Percentiles rank a stretch among this genome's conserved stretches.
These are phyloP conservation scores for Nasonia giraulti DNA, from an alignment of 1,140 invertebrate genomes.

Conservation along the genomic window DNA sequence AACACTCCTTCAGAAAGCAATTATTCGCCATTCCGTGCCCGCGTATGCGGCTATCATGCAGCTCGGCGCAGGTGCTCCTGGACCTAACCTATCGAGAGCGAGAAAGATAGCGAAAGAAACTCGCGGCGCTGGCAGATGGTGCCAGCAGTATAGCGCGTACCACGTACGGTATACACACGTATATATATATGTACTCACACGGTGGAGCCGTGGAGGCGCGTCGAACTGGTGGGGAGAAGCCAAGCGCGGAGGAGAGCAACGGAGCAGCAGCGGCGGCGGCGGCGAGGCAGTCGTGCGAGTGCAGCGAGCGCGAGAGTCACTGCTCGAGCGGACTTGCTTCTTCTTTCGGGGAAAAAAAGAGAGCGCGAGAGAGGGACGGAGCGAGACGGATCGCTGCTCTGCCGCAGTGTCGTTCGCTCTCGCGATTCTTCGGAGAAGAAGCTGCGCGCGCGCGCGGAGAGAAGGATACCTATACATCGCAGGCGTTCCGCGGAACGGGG, in stretches of 20 bases:
- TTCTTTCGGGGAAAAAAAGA: neutral
- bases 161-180: neutral
- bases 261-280: neutral
- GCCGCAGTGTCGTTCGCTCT: neutral
- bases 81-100: neutral
- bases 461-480: neutral
- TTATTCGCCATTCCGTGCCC: no score
- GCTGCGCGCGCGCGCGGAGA: neutral
- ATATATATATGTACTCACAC: neutral
- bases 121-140: neutral
- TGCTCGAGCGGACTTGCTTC: neutral
- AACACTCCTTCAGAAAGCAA: no score
- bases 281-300: neutral
- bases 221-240: neutral
- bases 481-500: neutral
- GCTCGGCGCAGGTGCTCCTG: neutral
- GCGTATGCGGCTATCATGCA: no score
- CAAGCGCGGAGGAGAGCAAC: neutral
- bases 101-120: neutral
- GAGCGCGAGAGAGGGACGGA: neutral
- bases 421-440: neutral
- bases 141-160: neutral
- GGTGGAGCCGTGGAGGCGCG: neutral
- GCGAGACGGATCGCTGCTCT: neutral
- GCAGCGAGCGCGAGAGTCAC: slow-evolving; percentile 7